Evolutionary conservation across 2,113 vertebrate genomes (phyloP), one percentile per base, ranked within the genome.

Genomic region (Benitochromis conjunctus): DNA sequence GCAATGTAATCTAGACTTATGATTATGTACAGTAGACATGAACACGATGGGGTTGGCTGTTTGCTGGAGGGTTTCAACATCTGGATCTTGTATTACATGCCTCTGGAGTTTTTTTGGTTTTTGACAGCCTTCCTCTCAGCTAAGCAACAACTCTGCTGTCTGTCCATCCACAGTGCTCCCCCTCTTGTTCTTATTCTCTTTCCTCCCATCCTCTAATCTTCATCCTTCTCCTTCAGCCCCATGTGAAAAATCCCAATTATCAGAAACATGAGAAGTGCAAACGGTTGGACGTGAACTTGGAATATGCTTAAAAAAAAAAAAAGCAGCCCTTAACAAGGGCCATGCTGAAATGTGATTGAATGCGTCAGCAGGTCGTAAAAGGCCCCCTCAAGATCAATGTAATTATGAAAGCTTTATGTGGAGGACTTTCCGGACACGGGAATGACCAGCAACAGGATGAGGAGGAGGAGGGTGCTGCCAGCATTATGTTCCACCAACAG

Each of bases 161-260:
- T 1, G 43, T 26, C 71, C 5, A 10, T 84, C 74, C 43, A 31
- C 56, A 1, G 60, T 31, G 14, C 29, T 21, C 46, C 83, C 19
- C 71, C 31, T 38, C n/a, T 38, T 54, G 14, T 88, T 82, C 53
- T 74, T 66, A 57, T 18, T 46, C 34, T 38, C 48, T 36, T 38
- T 58, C 64, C 53, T 48, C 71, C 69, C 9, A 29, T 80, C 57
- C n/a, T 78, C 51, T 88, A 74, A 41, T 80, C 80, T 82, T 34
- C 24, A 53, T 24, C 58, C 89, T 58, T 83, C 80, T 89, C 79
- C 53, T 76, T 78, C 54, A 83, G 86, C 82, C 86, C 87, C 91
- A 87, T 92, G 91, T 95, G 93, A 95, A 96, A 96, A 93, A 84
- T 94, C 85, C 88, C 94, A 95, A 95, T 96, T 95, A 95, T 88